phyloP scores from a whole-genome alignment of 2,113 vertebrate genomes.

The Petrocephalus microphthalmus region DNA sequence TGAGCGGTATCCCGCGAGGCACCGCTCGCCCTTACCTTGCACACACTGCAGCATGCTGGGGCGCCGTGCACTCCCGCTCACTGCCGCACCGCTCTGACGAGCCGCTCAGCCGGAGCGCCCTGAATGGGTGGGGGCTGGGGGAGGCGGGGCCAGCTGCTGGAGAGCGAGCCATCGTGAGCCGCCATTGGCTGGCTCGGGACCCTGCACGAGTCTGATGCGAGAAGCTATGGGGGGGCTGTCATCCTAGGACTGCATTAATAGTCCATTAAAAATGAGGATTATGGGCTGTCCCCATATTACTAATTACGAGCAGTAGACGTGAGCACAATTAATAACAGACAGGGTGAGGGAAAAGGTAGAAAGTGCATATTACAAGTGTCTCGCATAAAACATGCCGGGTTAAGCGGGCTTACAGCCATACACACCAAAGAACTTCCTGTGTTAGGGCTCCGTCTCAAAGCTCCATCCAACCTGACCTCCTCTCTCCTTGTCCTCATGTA shows the following conservation, averaged over 20 bases:
- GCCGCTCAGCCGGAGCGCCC: slow-evolving; percentile 23
- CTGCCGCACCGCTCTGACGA: slow-evolving; percentile 16
- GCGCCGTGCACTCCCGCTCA: slow-evolving; percentile 18
- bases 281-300: slow-evolving; percentile 42
- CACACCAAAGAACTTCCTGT: not conserved
- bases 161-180: slow-evolving; percentile 60
- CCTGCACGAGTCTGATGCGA: slow-evolving; percentile 76
- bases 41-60: slow-evolving; percentile 71
- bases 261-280: slow-evolving; percentile 64
- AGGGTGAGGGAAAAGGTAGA: not conserved
- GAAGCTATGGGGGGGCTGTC: slow-evolving; percentile 59
- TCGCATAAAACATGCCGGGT: not conserved
- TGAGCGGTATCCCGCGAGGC: not conserved
- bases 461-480: not conserved
- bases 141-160: slow-evolving; percentile 54
- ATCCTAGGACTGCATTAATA: slow-evolving; percentile 64
- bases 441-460: not conserved
- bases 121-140: slow-evolving; percentile 36
- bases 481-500: not conserved
- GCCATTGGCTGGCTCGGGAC: slow-evolving; percentile 66
- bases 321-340: slow-evolving; percentile 62
- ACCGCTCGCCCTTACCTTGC: slow-evolving; percentile 67
- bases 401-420: not conserved
- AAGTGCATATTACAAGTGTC: not conserved
- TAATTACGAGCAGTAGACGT: slow-evolving; percentile 35